Conservation (phyloP, 2,888 invertebrate species). For the Agriopis leucophaearia region DNA sequence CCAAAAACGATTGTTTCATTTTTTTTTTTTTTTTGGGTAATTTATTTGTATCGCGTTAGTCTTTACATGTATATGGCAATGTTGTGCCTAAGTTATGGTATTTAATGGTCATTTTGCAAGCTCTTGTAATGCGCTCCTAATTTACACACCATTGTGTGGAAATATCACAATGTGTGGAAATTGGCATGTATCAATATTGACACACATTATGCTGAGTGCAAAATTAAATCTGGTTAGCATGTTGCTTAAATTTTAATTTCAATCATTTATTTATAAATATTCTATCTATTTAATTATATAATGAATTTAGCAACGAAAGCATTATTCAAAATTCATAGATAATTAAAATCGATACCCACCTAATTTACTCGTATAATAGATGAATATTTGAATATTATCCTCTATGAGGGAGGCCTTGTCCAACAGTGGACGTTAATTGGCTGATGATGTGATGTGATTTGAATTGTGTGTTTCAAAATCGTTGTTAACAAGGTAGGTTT, state of each 20-base stretch:
- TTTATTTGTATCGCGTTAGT: not conserved
- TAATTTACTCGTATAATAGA: too few species aligned
- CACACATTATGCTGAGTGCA: conserved; percentile 20
- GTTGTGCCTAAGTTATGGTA: conserved; percentile 3
- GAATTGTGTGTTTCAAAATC: not conserved
- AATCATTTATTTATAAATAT: conserved; percentile 13
- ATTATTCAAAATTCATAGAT: conserved; percentile 3
- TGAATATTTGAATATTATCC: not conserved
- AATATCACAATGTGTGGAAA: conserved; percentile 20
- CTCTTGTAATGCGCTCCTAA: not conserved
- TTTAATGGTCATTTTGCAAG: conserved; percentile 8
- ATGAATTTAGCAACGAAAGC: not conserved
- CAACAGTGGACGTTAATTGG: too few species aligned
- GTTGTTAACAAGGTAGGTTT: too few species aligned
- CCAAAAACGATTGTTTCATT: too few species aligned
- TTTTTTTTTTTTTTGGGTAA: not conserved
- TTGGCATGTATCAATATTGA: conserved; percentile 18
- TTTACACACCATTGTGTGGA: conserved; percentile 18
- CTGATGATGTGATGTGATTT: too few species aligned
- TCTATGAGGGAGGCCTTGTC: too few species aligned
- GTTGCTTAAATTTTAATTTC: conserved; percentile 10
- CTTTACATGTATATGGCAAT: not conserved
- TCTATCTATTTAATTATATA: conserved; percentile 4
- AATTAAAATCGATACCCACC: not conserved
- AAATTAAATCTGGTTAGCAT: conserved; percentile 12